Evolutionary conservation across 2,113 vertebrate genomes (phyloP).

Genomic region (Boleophthalmus pectinirostris): DNA sequence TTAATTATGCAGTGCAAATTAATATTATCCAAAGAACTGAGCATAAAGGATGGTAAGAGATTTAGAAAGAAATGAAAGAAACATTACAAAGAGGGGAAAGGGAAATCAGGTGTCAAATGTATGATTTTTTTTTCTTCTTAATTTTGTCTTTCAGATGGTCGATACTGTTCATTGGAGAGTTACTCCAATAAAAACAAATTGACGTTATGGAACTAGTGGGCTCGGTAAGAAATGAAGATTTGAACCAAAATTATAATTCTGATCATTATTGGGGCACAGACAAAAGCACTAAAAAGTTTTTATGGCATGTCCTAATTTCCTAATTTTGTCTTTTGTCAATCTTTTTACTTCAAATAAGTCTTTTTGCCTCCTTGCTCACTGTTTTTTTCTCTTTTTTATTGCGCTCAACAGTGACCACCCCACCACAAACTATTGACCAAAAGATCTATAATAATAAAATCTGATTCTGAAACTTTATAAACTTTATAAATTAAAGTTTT

Average conservation of each 20-base stretch:
- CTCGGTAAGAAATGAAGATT: conserved; percentile 4
- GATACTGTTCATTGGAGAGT: conserved; percentile 59
- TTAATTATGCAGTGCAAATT: conserved; percentile 9
- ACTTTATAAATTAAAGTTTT: too few species aligned
- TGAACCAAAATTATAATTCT: neutral
- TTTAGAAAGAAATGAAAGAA: conserved; percentile 22
- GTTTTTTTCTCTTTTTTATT: too few species aligned
- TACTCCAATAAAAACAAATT: conserved; percentile 45
- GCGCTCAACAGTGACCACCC: too few species aligned
- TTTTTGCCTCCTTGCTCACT: neutral
- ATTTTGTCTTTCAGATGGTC: conserved; percentile 56
- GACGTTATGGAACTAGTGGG: conserved; percentile 10
- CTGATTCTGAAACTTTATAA: too few species aligned
- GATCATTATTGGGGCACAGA: neutral
- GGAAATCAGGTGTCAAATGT: conserved; percentile 59
- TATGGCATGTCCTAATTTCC: neutral
- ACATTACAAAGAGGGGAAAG: conserved; percentile 50
- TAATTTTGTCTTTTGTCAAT: neutral
- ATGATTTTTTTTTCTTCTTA: conserved; percentile 56
- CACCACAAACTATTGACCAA: too few species aligned
- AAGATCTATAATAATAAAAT: too few species aligned
- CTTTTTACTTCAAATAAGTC: neutral
- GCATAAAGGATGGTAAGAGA: neutral
- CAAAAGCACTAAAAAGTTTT: neutral
- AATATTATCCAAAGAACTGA: neutral